These are phyloP conservation scores for Chondrosia reniformis DNA, from an alignment of 37 sponge, comb jelly and placozoan genomes.

Conservation along the genomic window DNA sequence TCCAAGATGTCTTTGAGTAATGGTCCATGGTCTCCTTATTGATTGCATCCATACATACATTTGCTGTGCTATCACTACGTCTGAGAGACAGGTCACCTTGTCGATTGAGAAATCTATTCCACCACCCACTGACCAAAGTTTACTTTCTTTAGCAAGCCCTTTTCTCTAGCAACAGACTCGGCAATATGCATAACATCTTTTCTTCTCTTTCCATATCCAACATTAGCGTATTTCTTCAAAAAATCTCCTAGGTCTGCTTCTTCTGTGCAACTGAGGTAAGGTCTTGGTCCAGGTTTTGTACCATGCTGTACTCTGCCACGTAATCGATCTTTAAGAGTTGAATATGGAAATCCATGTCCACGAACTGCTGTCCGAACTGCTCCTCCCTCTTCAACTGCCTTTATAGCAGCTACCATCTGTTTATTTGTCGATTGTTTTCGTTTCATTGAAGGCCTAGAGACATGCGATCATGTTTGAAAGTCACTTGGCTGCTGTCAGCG, in stretches of 20 bases:
- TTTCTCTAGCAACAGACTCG: slow-evolving; percentile 16
- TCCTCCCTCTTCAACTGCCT: slow-evolving; percentile 22
- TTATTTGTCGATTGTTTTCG: slow-evolving; percentile 20
- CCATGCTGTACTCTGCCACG: slow-evolving; percentile 32
- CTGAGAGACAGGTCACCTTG: slow-evolving; percentile 25
- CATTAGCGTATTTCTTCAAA: slow-evolving; percentile 19
- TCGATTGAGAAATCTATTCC: slow-evolving; percentile 17
- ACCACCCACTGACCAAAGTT: slow-evolving; percentile 36
- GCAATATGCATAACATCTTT: slow-evolving; percentile 38
- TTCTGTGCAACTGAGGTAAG: slow-evolving; percentile 13
- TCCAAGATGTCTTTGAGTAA: slow-evolving; percentile 10
- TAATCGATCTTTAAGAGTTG: slow-evolving; percentile 10
- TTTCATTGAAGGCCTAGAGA: too few relatives aligned
- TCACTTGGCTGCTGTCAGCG: too few relatives aligned
- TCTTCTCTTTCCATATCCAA: slow-evolving; percentile 43
- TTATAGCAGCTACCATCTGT: slow-evolving; percentile 29
- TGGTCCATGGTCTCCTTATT: slow-evolving; percentile 30
- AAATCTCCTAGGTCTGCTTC: slow-evolving; percentile 23
- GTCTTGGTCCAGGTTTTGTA: slow-evolving; percentile 31
- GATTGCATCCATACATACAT: slow-evolving; percentile 43
- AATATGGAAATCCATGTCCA: slow-evolving; percentile 18
- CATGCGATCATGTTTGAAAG: too few relatives aligned
- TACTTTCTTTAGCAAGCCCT: slow-evolving; percentile 1
- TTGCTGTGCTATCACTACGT: slow-evolving; percentile 31
- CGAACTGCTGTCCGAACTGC: slow-evolving; percentile 1